Conservation (phyloP, 2,888 invertebrate species). For the Galerucella calmariensis region DNA sequence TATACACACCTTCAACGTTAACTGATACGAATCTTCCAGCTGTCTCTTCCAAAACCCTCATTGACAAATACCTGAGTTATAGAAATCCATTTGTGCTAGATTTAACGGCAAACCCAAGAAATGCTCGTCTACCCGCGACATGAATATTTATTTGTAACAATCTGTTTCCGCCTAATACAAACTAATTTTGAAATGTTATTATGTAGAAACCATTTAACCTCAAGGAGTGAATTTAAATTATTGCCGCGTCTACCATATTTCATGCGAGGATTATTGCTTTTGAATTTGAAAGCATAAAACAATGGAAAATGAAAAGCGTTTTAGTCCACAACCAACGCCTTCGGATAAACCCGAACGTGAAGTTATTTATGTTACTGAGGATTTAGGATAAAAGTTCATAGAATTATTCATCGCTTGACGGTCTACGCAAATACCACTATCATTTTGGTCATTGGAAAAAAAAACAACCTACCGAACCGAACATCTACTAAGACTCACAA, state of each 20-base stretch:
- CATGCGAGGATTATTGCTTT: not conserved
- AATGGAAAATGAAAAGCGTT: constrained; percentile 1
- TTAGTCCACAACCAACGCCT: not conserved
- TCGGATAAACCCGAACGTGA: not conserved
- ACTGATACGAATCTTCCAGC: not conserved
- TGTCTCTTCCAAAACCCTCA: not conserved
- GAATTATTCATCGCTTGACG: not conserved
- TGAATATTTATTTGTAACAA: constrained; percentile 2
- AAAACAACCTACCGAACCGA: too few relatives aligned
- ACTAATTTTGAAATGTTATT: not conserved
- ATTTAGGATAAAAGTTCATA: not conserved
- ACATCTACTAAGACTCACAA: too few relatives aligned
- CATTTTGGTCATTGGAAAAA: too few relatives aligned
- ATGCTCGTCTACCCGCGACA: not conserved
- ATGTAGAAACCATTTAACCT: not conserved
- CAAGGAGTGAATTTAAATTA: not conserved
- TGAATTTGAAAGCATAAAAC: not conserved
- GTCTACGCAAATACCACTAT: too few relatives aligned
- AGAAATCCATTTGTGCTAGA: not conserved
- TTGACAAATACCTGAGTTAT: constrained; percentile 4
- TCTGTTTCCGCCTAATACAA: not conserved
- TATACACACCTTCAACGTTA: too few relatives aligned
- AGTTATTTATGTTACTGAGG: not conserved
- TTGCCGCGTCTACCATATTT: constrained; percentile 1
- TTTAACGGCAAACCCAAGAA: not conserved